These are phyloP conservation scores for Pteronura brasiliensis DNA, from an alignment of 2,113 vertebrate genomes.

Conservation along the genomic window DNA sequence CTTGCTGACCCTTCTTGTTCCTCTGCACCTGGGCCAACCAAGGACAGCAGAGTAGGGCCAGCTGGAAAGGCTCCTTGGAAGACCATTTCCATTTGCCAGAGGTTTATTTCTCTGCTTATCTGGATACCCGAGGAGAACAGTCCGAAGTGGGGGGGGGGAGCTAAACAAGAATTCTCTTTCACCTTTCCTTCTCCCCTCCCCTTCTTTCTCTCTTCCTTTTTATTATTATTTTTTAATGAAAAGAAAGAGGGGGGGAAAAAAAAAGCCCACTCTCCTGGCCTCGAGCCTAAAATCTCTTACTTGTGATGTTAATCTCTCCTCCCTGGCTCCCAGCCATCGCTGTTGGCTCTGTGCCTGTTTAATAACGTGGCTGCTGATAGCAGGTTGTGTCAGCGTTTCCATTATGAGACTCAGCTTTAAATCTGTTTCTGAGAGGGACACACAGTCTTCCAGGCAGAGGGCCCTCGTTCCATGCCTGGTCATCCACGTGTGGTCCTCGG, in stretches of 20 bases:
- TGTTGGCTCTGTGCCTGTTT: slow-evolving; percentile 50
- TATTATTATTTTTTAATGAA: slow-evolving; percentile 65
- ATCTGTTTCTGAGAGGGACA: not conserved
- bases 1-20: not conserved
- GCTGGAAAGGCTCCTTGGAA: not conserved
- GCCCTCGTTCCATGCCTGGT: not conserved
- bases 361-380: slow-evolving; percentile 49
- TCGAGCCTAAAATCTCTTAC: slow-evolving; percentile 46
- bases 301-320: slow-evolving; percentile 65
- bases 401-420: slow-evolving; percentile 51
- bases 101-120: not conserved
- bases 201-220: not conserved
- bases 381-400: slow-evolving; percentile 49
- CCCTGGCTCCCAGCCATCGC: not conserved
- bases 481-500: not conserved
- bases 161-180: slow-evolving; percentile 16
- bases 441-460: not conserved
- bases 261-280: slow-evolving; percentile 41
- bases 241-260: not conserved
- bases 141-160: not conserved
- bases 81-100: not conserved
- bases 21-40: not conserved
- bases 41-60: not conserved
- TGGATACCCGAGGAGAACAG: not conserved
- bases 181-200: not conserved